Percentiles rank a stretch among this genome's conserved stretches.
phyloP scores from a whole-genome alignment of 2,113 vertebrate species.

The Xyrauchen texanus region DNA sequence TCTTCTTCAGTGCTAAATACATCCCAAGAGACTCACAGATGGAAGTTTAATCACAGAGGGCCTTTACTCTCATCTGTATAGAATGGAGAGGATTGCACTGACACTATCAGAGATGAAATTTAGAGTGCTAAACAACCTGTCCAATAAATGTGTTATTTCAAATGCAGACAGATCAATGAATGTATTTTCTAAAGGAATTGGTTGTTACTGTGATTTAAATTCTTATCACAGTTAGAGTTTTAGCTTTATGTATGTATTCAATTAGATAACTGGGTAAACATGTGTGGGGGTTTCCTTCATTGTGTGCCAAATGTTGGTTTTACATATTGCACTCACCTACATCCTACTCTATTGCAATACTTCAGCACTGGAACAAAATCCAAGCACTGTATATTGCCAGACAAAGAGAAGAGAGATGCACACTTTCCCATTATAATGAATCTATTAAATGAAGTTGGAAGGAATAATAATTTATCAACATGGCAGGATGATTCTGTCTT shows the following conservation, averaged over 20 bases:
- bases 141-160: neutral
- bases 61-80: neutral
- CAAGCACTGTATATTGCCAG: neutral
- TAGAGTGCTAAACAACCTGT: neutral
- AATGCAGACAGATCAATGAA: no score
- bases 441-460: neutral
- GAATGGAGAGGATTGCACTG: neutral
- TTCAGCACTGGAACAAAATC: neutral
- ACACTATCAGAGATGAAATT: neutral
- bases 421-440: neutral
- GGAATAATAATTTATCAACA: constrained; percentile 7
- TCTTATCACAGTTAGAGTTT: no score
- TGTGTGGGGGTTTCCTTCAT: no score
- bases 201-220: no score
- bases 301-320: no score
- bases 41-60: neutral
- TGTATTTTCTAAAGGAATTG: no score
- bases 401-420: neutral
- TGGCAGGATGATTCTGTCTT: neutral
- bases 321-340: no score
- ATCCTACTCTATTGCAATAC: no score
- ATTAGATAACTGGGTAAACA: no score
- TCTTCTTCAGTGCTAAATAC: neutral
- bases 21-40: constrained; percentile 17
- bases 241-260: no score